Evolutionary conservation across 1,140 invertebrate genomes (phyloP).

Genomic region (Nephila pilipes): DNA sequence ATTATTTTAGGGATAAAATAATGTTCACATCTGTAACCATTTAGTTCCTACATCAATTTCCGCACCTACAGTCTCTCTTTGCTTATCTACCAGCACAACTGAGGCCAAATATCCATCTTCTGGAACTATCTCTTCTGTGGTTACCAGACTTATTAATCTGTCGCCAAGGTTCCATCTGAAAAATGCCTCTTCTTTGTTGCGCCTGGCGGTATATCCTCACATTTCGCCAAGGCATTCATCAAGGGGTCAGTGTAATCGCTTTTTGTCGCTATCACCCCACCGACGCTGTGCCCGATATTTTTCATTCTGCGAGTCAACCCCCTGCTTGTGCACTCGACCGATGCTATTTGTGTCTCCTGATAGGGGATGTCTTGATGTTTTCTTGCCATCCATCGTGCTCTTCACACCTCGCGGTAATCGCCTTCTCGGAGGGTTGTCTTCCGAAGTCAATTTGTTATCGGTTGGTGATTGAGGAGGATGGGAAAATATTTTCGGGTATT

Average conservation of each 20-base stretch:
- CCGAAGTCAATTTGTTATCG: conserved; percentile 32
- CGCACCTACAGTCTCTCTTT: not conserved
- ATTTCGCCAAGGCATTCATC: conserved; percentile 16
- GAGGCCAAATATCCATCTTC: not conserved
- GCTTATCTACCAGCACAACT: not conserved
- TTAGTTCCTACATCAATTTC: not conserved
- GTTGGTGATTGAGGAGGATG: not conserved
- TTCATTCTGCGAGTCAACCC: not conserved
- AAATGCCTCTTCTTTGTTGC: conserved; percentile 31
- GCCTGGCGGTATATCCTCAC: not conserved
- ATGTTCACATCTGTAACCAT: not conserved
- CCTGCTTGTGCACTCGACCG: not conserved
- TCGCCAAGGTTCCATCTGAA: not conserved
- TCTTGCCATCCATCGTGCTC: conserved; percentile 9
- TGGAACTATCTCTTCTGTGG: conserved; percentile 5
- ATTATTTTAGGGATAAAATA: not conserved
- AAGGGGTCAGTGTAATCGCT: conserved; percentile 1
- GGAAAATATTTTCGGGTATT: no score
- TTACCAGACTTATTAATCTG: conserved; percentile 20
- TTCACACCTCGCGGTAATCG: conserved; percentile 15
- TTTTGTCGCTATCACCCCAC: conserved; percentile 5
- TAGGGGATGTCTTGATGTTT: conserved; percentile 35
- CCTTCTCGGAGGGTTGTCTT: conserved; percentile 14
- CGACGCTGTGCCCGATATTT: not conserved
- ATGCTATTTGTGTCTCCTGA: not conserved